Evolutionary conservation across 2,113 vertebrate genomes (phyloP).

Genomic region (Ictidomys tridecemlineatus): DNA sequence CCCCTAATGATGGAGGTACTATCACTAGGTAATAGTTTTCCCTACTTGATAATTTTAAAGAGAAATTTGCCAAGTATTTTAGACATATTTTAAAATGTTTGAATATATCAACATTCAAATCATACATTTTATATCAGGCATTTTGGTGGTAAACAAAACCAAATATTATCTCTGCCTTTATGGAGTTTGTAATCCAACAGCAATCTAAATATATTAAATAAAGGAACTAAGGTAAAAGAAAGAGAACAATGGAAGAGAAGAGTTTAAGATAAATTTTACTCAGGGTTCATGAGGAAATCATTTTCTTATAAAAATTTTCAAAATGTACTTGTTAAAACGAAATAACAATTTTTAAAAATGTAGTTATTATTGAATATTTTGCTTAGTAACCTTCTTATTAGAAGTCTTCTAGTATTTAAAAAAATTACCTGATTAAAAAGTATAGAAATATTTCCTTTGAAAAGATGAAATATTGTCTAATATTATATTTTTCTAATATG

Average conservation of each 20-base stretch:
- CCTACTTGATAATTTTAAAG: slow-evolving; percentile 7
- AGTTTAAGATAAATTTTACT: background rate
- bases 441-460: background rate
- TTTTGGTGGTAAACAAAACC: background rate
- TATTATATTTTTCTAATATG: background rate
- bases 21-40: background rate
- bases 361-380: background rate
- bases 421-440: background rate
- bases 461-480: background rate
- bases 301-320: background rate
- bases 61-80: slow-evolving; percentile 19
- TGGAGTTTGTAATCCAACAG: background rate
- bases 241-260: background rate
- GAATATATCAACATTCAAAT: background rate
- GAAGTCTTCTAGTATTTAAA: background rate
- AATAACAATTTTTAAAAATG: background rate
- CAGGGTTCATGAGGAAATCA: background rate
- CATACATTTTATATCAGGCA: background rate
- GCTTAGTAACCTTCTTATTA: background rate
- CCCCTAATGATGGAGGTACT: background rate
- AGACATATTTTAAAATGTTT: background rate
- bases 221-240: background rate
- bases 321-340: background rate
- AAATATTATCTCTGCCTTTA: background rate
- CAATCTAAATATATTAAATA: background rate